A percentile compares a stretch with the other conserved stretches of the same genome.
phyloP scores from a whole-genome alignment of 2,797 vertebrate species.

The Amazona ochrocephala region DNA sequence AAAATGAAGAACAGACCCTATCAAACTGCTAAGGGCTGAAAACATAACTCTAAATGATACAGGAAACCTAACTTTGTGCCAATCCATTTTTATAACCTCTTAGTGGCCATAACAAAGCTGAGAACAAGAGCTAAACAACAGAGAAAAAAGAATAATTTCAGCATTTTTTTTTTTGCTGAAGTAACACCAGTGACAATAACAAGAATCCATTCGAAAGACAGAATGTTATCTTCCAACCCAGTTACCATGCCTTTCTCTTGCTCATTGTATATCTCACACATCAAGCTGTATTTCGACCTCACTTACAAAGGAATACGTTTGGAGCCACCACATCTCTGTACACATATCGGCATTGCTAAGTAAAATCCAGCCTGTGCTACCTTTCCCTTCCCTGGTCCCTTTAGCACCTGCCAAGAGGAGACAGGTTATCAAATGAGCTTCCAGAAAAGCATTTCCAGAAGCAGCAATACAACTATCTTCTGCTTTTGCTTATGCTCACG shows the following conservation, averaged over 20 bases:
- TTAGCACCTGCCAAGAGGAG: neutral
- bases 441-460: neutral
- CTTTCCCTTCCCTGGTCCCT: neutral
- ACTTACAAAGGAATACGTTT: neutral
- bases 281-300: conserved; percentile 1
- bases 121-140: conserved; percentile 59
- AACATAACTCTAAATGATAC: conserved; percentile 55
- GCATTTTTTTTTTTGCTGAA: neutral
- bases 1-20: conserved; percentile 58
- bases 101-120: conserved; percentile 54
- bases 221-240: conserved; percentile 48
- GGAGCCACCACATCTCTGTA: neutral
- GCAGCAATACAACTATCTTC: neutral
- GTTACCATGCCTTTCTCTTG: neutral
- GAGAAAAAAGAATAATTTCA: conserved; percentile 23
- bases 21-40: conserved; percentile 47
- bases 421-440: neutral
- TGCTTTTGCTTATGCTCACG: neutral
- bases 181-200: neutral
- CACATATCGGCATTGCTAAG: neutral
- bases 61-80: conserved; percentile 40
- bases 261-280: neutral
- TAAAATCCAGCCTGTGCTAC: neutral
- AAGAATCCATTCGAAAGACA: conserved; percentile 35
- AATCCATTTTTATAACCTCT: conserved; percentile 61